These are phyloP conservation scores for Troides aeacus DNA, from an alignment of 2,888 invertebrate genomes.

Conservation along the genomic window DNA sequence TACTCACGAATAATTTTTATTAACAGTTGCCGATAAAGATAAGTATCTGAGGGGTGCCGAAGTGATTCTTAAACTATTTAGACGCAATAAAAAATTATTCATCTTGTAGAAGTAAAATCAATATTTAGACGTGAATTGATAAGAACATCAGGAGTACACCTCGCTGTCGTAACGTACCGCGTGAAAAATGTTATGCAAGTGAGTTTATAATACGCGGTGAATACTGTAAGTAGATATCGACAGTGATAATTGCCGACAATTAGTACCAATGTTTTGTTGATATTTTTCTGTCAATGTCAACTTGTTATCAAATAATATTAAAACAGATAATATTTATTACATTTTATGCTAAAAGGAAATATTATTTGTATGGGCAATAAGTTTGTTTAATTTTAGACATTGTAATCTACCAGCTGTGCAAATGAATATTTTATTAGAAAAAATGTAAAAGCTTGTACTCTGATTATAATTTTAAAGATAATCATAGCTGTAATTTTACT, in stretches of 20 bases:
- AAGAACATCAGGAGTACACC: slow-evolving; percentile 3
- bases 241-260: slow-evolving; percentile 8
- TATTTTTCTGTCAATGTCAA: slow-evolving; percentile 16
- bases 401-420: too few relatives aligned
- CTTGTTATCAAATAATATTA: neutral
- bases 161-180: neutral
- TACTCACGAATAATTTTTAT: slow-evolving; percentile 65
- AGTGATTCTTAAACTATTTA: slow-evolving; percentile 38
- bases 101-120: slow-evolving; percentile 39
- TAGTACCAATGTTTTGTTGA: slow-evolving; percentile 17
- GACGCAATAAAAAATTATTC: slow-evolving; percentile 50
- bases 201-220: neutral
- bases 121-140: slow-evolving; percentile 2
- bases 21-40: slow-evolving; percentile 53
- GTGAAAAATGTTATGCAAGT: slow-evolving; percentile 14
- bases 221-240: neutral
- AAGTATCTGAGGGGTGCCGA: slow-evolving; percentile 49
- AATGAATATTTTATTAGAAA: too few relatives aligned
- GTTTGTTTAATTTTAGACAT: too few relatives aligned
- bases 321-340: too few relatives aligned
- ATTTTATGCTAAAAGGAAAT: too few relatives aligned
- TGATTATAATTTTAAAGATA: too few relatives aligned
- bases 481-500: too few relatives aligned
- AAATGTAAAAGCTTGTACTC: too few relatives aligned
- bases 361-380: too few relatives aligned